Conservation (phyloP, 2,113 vertebrate genomes). For the Colistium nudipinnis region DNA sequence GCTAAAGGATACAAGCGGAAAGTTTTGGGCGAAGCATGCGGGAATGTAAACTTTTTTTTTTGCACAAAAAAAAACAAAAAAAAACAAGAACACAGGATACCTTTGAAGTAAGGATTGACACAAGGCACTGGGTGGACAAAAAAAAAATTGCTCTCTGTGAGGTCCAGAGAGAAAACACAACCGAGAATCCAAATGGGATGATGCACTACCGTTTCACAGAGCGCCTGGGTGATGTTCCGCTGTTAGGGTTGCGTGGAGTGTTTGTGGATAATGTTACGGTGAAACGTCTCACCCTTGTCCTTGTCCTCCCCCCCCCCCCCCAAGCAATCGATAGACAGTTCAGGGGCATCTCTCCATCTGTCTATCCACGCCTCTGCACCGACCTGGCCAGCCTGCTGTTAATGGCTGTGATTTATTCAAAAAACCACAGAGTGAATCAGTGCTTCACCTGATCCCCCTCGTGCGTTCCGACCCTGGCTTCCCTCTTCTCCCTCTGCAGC, state of each 20-base stretch:
- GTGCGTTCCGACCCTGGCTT: not conserved
- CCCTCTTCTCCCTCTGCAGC: conserved; percentile 45
- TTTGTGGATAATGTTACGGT: conserved; percentile 5
- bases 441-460: conserved; percentile 1
- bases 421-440: conserved; percentile 22
- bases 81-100: not conserved
- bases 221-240: not conserved
- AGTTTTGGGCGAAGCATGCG: no score
- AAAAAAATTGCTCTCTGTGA: not conserved
- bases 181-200: not conserved
- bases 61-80: not conserved
- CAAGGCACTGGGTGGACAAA: conserved; percentile 3
- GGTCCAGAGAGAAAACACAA: not conserved
- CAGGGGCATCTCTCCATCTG: conserved; percentile 1
- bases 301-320: not conserved
- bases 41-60: no score
- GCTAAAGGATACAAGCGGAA: no score
- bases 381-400: not conserved
- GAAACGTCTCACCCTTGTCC: no score
- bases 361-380: conserved; percentile 32
- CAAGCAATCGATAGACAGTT: conserved; percentile 44
- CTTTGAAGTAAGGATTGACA: conserved; percentile 3
- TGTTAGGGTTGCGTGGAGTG: not conserved
- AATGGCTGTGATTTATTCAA: not conserved
- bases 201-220: not conserved